A percentile compares a stretch with the other conserved stretches of the same genome.
Conservation (phyloP, 1,140 invertebrate species). For the Cyphomyrmex costatus region DNA sequence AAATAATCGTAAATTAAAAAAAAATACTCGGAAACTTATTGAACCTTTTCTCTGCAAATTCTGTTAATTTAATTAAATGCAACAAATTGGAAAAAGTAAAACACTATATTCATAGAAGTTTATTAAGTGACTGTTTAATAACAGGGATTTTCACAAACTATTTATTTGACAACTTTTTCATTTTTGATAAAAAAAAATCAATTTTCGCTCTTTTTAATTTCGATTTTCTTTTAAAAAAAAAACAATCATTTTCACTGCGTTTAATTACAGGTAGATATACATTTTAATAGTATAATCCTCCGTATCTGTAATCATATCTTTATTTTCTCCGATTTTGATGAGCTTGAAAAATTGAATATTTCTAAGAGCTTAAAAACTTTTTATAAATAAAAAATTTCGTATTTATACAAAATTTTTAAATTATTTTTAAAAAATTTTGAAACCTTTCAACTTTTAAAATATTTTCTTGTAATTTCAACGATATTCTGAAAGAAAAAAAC, state of each 20-base stretch:
- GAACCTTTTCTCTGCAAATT: not conserved
- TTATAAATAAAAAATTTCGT: too few species aligned
- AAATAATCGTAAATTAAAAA: not conserved
- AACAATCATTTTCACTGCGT: not conserved
- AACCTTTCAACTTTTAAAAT: too few species aligned
- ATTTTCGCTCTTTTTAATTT: not conserved
- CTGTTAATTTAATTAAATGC: slow-evolving; percentile 7
- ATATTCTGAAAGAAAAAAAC: too few species aligned
- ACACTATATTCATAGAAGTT: not conserved
- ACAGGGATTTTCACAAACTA: not conserved
- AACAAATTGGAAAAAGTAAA: not conserved
- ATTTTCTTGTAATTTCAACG: too few species aligned
- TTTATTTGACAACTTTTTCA: not conserved
- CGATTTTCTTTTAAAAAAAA: not conserved
- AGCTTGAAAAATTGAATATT: too few species aligned
- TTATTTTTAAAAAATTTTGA: too few species aligned
- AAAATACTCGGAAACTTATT: too few species aligned
- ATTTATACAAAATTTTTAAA: not conserved
- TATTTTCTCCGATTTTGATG: too few species aligned
- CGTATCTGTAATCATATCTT: too few species aligned
- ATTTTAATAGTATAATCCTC: too few species aligned
- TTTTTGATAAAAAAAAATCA: not conserved
- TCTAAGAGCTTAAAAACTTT: too few species aligned
- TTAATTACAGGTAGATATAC: not conserved
- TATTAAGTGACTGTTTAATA: not conserved